These are phyloP conservation scores for Heterochromis multidens DNA, from an alignment of 2,113 vertebrate genomes.

Conservation along the genomic window DNA sequence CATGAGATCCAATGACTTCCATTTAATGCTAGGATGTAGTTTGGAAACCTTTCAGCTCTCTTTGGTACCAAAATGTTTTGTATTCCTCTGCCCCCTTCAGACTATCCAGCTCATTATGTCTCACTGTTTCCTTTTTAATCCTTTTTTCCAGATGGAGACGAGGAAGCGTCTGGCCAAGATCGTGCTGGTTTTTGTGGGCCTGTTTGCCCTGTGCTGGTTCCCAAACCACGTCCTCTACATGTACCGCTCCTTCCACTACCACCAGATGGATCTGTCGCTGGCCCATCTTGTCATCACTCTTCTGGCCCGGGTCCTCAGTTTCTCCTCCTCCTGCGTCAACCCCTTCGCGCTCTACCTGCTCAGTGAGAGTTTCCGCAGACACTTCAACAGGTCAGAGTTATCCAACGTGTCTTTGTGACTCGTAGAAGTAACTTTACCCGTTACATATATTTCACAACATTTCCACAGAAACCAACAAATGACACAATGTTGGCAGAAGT, in stretches of 20 bases:
- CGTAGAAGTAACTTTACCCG: too few species aligned
- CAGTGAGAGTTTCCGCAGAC: conserved; percentile 88
- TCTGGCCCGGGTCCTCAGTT: conserved; percentile 86
- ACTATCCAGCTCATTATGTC: background rate
- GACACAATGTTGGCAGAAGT: too few species aligned
- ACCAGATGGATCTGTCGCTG: conserved; percentile 81
- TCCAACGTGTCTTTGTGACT: too few species aligned
- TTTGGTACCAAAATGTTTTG: background rate
- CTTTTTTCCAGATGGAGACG: conserved; percentile 84
- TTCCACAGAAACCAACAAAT: too few species aligned
- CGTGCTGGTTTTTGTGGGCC: conserved; percentile 89
- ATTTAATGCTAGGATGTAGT: background rate
- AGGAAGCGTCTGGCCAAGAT: conserved; percentile 93
- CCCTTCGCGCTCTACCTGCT: conserved; percentile 92
- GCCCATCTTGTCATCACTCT: conserved; percentile 86
- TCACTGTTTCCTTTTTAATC: background rate
- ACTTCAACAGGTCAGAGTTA: conserved; percentile 81
- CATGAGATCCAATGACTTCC: background rate
- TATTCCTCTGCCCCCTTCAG: background rate
- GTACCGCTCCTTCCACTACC: conserved; percentile 92
- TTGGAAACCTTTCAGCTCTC: background rate
- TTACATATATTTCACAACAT: too few species aligned
- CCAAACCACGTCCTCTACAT: conserved; percentile 92
- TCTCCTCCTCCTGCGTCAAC: conserved; percentile 93
- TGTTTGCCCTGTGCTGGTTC: conserved; percentile 91